Evolutionary conservation across 2,113 vertebrate genomes (phyloP).

Genomic region (Prionailurus bengalensis): DNA sequence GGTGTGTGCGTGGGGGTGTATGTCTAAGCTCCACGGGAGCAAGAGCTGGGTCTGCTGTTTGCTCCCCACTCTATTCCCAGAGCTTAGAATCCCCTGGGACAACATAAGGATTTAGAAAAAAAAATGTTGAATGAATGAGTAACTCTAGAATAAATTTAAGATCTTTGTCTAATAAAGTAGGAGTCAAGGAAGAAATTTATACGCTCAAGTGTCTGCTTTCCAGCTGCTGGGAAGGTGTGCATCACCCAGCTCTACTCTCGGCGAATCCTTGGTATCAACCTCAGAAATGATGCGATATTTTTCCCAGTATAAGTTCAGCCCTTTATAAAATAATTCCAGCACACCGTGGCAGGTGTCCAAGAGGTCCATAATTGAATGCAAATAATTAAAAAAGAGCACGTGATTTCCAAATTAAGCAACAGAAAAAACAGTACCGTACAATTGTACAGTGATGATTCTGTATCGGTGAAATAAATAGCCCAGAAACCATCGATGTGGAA

Average conservation of each 20-base stretch:
- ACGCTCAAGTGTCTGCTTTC: not conserved
- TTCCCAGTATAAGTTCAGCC: not conserved
- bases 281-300: not conserved
- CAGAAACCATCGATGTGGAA: not conserved
- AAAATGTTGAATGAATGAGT: not conserved
- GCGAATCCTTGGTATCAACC: not conserved
- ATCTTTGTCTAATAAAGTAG: not conserved
- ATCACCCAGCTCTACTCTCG: not conserved
- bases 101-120: not conserved
- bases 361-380: constrained; percentile 55
- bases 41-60: not conserved
- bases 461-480: not conserved
- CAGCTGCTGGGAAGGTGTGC: not conserved
- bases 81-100: not conserved
- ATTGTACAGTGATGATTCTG: not conserved
- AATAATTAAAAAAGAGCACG: constrained; percentile 28
- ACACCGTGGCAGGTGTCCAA: not conserved
- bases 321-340: not conserved
- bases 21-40: not conserved
- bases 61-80: not conserved
- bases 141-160: not conserved
- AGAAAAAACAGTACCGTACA: not conserved
- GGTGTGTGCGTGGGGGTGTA: not conserved
- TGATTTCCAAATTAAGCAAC: constrained; percentile 60
- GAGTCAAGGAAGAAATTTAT: not conserved